Percentiles rank a stretch among this genome's conserved stretches.
phyloP scores from a whole-genome alignment of 1,140 invertebrate species.

The Venturia canescens region DNA sequence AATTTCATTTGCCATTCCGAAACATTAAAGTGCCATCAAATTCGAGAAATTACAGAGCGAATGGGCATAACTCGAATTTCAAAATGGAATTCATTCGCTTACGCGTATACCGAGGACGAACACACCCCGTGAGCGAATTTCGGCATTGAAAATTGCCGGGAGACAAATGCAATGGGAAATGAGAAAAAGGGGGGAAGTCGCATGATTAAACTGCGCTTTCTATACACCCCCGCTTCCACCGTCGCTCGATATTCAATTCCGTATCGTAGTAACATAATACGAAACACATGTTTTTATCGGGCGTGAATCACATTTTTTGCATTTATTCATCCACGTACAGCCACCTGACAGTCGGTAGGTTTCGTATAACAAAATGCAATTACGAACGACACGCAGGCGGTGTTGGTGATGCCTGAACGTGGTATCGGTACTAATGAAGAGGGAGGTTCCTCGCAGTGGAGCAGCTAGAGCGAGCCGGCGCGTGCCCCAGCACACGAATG shows the following conservation, averaged over 20 bases:
- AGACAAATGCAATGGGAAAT: neutral
- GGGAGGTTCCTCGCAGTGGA: neutral
- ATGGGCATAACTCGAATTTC: too few species aligned
- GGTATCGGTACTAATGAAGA: conserved; percentile 1
- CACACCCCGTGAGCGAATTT: too few species aligned
- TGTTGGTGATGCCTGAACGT: conserved; percentile 1
- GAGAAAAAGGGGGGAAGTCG: neutral
- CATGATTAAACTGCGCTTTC: neutral
- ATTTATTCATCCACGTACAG: neutral
- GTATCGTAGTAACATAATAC: conserved; percentile 1
- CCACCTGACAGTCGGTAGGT: conserved; percentile 13
- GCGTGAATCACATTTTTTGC: conserved; percentile 27
- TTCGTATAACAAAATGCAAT: conserved; percentile 39
- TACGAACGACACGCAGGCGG: neutral
- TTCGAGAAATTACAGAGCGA: too few species aligned
- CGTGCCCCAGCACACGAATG: conserved; percentile 32
- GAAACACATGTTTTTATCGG: conserved; percentile 26
- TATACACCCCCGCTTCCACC: neutral
- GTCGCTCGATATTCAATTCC: neutral
- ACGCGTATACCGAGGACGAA: too few species aligned
- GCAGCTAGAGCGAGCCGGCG: conserved; percentile 19
- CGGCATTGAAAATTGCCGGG: too few species aligned
- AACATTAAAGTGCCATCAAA: too few species aligned
- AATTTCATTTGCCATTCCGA: too few species aligned
- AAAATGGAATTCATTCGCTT: too few species aligned